Evolutionary conservation across 2,113 vertebrate species (phyloP).

Genomic region (Dasypus novemcinctus): DNA sequence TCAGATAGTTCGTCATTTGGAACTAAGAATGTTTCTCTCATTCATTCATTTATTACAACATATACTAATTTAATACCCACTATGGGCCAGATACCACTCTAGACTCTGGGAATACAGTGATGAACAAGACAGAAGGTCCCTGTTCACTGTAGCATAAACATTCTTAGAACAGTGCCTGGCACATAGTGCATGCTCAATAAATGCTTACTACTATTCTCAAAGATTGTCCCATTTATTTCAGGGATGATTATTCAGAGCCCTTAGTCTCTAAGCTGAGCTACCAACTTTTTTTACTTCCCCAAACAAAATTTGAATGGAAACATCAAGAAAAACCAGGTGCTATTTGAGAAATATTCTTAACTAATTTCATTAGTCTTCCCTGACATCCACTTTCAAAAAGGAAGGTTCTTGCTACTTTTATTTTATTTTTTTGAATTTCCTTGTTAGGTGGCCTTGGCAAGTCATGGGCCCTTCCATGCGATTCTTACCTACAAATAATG

Average conservation of each 20-base stretch:
- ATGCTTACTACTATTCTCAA: not conserved
- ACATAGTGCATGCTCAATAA: not conserved
- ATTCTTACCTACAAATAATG: constrained; percentile 66
- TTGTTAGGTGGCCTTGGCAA: constrained; percentile 2
- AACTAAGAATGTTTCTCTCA: not conserved
- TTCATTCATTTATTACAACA: not conserved
- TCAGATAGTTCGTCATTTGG: not conserved
- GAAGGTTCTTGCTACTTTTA: not conserved
- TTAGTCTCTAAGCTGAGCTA: not conserved
- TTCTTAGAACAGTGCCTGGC: not conserved
- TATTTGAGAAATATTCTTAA: constrained; percentile 26
- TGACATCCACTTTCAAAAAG: not conserved
- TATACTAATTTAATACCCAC: not conserved
- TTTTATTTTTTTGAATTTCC: not conserved
- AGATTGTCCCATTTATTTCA: not conserved
- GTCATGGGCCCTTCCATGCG: constrained; percentile 3
- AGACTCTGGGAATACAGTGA: not conserved
- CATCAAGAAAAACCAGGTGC: not conserved
- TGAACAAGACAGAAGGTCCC: not conserved
- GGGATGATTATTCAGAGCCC: not conserved
- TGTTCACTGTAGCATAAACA: not conserved
- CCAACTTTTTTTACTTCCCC: not conserved
- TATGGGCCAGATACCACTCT: not conserved
- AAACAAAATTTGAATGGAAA: constrained; percentile 15
- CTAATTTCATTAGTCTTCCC: constrained; percentile 27